Conservation (phyloP, 2,113 vertebrate species). For the Jacana jacana region DNA sequence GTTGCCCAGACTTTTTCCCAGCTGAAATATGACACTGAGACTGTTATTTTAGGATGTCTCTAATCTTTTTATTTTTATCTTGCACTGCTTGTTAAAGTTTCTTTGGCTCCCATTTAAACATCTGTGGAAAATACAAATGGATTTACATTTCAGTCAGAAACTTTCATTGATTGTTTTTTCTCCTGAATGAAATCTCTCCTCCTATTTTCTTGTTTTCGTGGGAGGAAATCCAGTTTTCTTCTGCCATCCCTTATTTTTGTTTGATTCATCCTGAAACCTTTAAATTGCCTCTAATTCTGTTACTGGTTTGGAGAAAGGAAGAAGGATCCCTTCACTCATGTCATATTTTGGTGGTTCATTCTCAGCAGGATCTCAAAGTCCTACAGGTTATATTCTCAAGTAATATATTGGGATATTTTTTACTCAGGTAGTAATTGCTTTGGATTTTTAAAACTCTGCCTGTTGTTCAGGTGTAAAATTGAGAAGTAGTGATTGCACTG, state of each 20-base stretch:
- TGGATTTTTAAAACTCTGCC: background rate
- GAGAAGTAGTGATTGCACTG: background rate
- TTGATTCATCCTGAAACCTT: background rate
- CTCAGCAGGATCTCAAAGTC: background rate
- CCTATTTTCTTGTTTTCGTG: background rate
- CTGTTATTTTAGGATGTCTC: conserved; percentile 30
- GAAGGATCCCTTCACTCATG: background rate
- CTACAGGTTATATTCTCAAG: background rate
- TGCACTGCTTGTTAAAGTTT: background rate
- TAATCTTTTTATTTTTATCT: conserved; percentile 12
- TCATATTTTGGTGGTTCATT: background rate
- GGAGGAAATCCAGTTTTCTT: background rate
- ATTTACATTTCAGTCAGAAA: conserved; percentile 12
- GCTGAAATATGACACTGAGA: conserved; percentile 9
- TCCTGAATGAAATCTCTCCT: background rate
- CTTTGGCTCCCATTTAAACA: background rate
- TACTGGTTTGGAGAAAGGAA: background rate
- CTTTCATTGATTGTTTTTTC: background rate
- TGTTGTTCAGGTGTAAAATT: background rate
- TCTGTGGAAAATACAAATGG: conserved; percentile 3
- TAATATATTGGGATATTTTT: background rate
- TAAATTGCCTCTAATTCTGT: background rate
- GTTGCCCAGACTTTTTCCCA: background rate
- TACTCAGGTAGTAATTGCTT: background rate
- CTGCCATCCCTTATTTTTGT: background rate